Evolutionary conservation across 2,888 invertebrate genomes (phyloP), one percentile per base, ranked within the genome.

Genomic region (Andrena dorsata): DNA sequence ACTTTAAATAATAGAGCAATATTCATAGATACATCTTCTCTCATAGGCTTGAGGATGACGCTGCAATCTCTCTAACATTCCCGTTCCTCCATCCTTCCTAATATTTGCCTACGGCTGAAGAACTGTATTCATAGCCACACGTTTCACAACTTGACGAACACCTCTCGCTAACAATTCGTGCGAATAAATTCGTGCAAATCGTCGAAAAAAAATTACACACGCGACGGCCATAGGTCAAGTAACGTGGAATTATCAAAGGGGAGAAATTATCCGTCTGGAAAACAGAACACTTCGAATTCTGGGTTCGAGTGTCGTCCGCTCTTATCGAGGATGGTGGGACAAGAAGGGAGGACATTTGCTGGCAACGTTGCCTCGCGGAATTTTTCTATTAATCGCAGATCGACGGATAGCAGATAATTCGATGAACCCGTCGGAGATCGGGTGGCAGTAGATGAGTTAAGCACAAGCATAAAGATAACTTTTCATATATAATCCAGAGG

Each of bases 351-450:
- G 3, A 4, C 23, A 23, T 49, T 70, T 28, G 10, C 49, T 10
- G 49, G 51, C 47, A 30, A 71, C 8, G 16, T 41, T 20, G n/a
- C 51, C 5, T 6, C 41, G 6, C 35, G 76, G 60, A 76, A 76
- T 76, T 53, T 71, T 71, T 70, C 20, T 26, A 28, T 4, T 23
- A 64, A 79, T 49, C 51, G 60, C 58, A 35, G 47, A 63, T 41
- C 20, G 30, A 13, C 20, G 13, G 70, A 70, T 76, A 70, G 30
- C n/a, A 28, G 41, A 64, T 64, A 64, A 70, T 70, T 64, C 16
- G 28, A 35, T 16, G 32, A 32, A 16, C 1, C 6, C 7, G 1
- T 0, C 60, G 53, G 56, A 47, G 56, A 69, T 58, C 47, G n/a
- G 32, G 13, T 6, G 49, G 35, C 16, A 16, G 16, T 16, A 16